Evolutionary conservation across 2,888 invertebrate species (phyloP).

Genomic region (Eupsilia transversa): DNA sequence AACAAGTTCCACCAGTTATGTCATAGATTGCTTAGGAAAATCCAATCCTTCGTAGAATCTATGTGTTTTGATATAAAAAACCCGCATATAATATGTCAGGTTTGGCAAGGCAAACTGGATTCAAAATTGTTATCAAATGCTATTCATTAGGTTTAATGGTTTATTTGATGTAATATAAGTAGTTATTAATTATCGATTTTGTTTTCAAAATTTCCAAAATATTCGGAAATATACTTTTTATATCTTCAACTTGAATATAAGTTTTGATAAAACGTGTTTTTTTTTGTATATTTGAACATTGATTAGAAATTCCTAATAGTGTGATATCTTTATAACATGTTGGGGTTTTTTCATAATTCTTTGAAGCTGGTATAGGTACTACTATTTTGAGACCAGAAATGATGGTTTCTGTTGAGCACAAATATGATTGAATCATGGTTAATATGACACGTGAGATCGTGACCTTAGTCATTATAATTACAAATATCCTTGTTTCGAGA

Average conservation of each 20-base stretch:
- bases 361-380: background rate
- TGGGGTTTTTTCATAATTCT: background rate
- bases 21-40: slow-evolving; percentile 8
- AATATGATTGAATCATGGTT: slow-evolving; percentile 40
- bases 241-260: background rate
- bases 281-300: background rate
- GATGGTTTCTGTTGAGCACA: background rate
- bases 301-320: background rate
- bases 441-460: slow-evolving; percentile 26
- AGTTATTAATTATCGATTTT: background rate
- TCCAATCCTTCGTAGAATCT: slow-evolving; percentile 8
- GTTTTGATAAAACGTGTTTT: background rate
- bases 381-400: background rate
- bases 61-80: slow-evolving; percentile 17
- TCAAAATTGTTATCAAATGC: slow-evolving; percentile 16
- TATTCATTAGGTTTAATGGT: background rate
- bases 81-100: slow-evolving; percentile 17
- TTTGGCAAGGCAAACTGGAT: slow-evolving; percentile 52
- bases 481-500: slow-evolving; percentile 55
- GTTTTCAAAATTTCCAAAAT: background rate
- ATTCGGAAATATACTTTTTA: slow-evolving; percentile 8
- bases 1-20: slow-evolving; percentile 26
- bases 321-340: background rate
- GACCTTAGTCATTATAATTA: slow-evolving; percentile 52
- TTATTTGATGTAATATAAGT: background rate